These are phyloP conservation scores for Drosophila bocki DNA, from an alignment of 1,140 invertebrate species.

Conservation along the genomic window DNA sequence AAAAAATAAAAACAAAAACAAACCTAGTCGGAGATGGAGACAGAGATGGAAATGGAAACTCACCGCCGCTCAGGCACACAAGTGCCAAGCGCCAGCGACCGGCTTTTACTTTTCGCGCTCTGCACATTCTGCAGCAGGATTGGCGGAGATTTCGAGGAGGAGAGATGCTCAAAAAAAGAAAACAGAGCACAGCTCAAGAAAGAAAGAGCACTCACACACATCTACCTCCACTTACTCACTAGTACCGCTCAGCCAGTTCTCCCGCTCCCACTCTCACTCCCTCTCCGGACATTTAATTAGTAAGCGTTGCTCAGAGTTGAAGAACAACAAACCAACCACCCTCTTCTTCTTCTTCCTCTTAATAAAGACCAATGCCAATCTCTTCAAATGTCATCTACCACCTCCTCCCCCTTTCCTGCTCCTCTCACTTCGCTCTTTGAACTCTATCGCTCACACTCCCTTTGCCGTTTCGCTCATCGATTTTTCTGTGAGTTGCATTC, in stretches of 20 bases:
- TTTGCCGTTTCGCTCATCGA: constrained; percentile 46
- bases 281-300: constrained; percentile 70
- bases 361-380: constrained; percentile 42
- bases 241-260: constrained; percentile 24
- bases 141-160: constrained; percentile 56
- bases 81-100: constrained; percentile 45
- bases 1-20: constrained; percentile 38
- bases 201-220: constrained; percentile 65
- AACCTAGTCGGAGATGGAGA: constrained; percentile 25
- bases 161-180: constrained; percentile 55
- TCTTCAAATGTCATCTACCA: constrained; percentile 50
- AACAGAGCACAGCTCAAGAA: constrained; percentile 36
- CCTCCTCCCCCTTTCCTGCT: constrained; percentile 3
- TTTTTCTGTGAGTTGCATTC: constrained; percentile 54
- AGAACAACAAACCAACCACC: constrained; percentile 31
- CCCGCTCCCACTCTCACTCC: constrained; percentile 31
- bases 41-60: constrained; percentile 32
- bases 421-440: constrained; percentile 47
- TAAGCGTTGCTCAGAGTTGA: constrained; percentile 55
- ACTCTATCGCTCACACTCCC: constrained; percentile 58
- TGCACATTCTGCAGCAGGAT: constrained; percentile 69
- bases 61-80: constrained; percentile 48
- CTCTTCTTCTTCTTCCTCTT: constrained; percentile 15
- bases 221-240: constrained; percentile 23
- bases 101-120: constrained; percentile 80